Base-by-base conservation (phyloP, 2,888 invertebrate species). In the Himalopsyche anomala region DNA sequence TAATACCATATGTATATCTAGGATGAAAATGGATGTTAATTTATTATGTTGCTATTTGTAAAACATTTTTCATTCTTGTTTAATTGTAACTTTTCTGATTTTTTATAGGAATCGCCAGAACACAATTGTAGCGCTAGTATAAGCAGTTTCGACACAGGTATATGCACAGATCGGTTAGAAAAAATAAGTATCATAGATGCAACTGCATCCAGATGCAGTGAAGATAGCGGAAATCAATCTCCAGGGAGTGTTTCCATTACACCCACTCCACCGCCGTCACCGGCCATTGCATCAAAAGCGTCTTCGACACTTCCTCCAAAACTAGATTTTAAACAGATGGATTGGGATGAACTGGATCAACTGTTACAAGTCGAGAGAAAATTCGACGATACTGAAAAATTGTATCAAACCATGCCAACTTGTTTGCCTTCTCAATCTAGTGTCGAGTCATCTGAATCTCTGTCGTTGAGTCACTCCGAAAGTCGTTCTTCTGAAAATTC, bases 321-420 rank as follows among this genome's bases (percentile, higher is more conserved):
- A 90, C 90, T 96, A 87, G 95, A 95, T 89, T 92, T 95, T 40
- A 95, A 95, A 89, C 94, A 94, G 86, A 91, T 95, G 89, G 94
- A 95, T 89, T 95, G 95, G 95, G 95, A 96, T 90, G 96, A 96
- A 90, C 91, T 96, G 62, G 96, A 96, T 90, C 95, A 96, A 89
- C 91, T 96, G 54, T 91, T 96, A 87, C 95, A 95, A 91, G 95
- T 95, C 4, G 96, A 95, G 90, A 92, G 95, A 62, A 94, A 94
- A 89, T 91, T 94, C 19, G 94, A 94, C 87, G 94, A 95, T 80
- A 92, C 93, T 84, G 94, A 95, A 80, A 95, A 95, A 90, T 91
- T 94, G 51, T 96, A 96, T 90, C 95, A 95, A 91, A 96, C 96
- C 28, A 95, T 96, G 95, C 96, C 96, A 0, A 92, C 94, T 82